These are phyloP conservation scores for Sebastes paucispinis DNA, from an alignment of 2,797 vertebrate species.

Conservation along the genomic window DNA sequence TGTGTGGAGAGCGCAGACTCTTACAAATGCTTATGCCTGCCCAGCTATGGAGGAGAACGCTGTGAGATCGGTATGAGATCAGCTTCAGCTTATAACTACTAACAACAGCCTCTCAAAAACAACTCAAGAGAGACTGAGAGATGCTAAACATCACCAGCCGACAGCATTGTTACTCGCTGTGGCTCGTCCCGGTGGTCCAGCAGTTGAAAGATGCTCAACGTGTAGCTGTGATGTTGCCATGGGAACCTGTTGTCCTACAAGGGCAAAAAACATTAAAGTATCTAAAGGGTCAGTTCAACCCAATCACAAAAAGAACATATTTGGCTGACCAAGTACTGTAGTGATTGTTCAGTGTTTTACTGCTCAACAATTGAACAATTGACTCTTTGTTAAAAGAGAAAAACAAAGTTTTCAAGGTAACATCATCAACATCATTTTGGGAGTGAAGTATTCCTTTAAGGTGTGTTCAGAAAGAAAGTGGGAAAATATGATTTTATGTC, in stretches of 20 bases:
- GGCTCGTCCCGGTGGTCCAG: background rate
- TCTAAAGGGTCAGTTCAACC: constrained; percentile 5
- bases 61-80: constrained; percentile 96
- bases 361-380: background rate
- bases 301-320: background rate
- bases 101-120: constrained; percentile 82
- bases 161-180: background rate
- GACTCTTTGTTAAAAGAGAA: background rate
- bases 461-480: background rate
- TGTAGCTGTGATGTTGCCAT: background rate
- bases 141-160: constrained; percentile 8
- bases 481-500: background rate
- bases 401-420: background rate
- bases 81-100: constrained; percentile 91
- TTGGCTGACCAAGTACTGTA: background rate
- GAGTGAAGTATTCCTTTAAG: background rate
- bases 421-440: background rate
- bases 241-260: background rate
- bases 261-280: background rate
- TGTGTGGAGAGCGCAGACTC: constrained; percentile 91
- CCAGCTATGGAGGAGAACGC: constrained; percentile 97
- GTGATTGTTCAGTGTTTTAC: background rate
- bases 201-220: background rate
- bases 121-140: constrained; percentile 27
- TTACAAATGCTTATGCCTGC: constrained; percentile 99